These are phyloP conservation scores for Pseudomyrmex flavicornis DNA, from an alignment of 1,140 invertebrate species.

Conservation along the genomic window DNA sequence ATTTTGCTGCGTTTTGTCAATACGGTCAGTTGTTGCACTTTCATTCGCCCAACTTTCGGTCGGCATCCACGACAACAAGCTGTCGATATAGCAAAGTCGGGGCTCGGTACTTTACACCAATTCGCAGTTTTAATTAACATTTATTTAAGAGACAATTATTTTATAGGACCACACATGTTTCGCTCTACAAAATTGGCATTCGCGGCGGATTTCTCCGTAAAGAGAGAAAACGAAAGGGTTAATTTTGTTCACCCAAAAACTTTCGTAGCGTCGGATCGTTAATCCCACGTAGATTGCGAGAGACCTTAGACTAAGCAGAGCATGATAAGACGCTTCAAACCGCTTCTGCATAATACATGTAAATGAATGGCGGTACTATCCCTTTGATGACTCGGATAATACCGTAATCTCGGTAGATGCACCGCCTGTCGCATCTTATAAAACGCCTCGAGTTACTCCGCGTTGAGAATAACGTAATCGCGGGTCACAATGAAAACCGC, in stretches of 20 bases:
- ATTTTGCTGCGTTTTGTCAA: background rate
- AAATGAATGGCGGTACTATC: slow-evolving; percentile 27
- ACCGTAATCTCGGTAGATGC: slow-evolving; percentile 47
- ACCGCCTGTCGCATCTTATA: slow-evolving; percentile 9
- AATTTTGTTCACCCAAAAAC: slow-evolving; percentile 1
- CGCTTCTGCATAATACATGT: slow-evolving; percentile 52
- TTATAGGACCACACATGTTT: too few relatives aligned
- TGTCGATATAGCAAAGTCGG: too few relatives aligned
- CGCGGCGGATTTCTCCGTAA: too few relatives aligned
- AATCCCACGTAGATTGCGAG: background rate
- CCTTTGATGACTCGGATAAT: background rate
- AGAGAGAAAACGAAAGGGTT: too few relatives aligned
- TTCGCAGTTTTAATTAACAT: too few relatives aligned
- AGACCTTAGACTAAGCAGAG: slow-evolving; percentile 24
- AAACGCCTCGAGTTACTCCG: slow-evolving; percentile 3
- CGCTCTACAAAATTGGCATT: too few relatives aligned
- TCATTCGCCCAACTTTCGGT: too few relatives aligned
- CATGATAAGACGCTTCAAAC: background rate
- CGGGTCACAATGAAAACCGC: background rate
- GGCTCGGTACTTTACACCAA: too few relatives aligned
- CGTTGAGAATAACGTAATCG: slow-evolving; percentile 14
- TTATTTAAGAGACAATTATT: too few relatives aligned
- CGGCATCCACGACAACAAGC: too few relatives aligned
- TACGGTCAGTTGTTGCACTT: too few relatives aligned
- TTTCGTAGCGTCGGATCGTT: background rate